Percentiles rank a stretch among this genome's conserved stretches.
phyloP scores from a whole-genome alignment of 2,113 vertebrate species.

The Thamnaconus septentrionalis region DNA sequence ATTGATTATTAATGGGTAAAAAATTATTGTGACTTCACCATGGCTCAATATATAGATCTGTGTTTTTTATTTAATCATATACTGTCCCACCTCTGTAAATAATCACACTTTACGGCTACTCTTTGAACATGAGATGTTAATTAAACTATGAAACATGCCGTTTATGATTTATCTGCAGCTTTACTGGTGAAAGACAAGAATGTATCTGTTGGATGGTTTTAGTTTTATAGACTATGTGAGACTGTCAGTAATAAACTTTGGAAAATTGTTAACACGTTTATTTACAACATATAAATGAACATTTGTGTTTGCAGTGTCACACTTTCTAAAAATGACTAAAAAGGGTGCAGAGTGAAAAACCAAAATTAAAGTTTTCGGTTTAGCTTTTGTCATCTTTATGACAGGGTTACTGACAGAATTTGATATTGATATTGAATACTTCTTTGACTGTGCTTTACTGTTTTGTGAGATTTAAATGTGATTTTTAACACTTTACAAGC shows the following conservation, averaged over 20 bases:
- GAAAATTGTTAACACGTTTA: conserved; percentile 66
- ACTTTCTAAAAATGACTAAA: conserved; percentile 34
- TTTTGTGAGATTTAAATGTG: conserved; percentile 14
- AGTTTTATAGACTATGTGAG: not conserved
- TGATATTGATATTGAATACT: not conserved
- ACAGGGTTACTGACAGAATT: conserved; percentile 12
- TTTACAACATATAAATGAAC: conserved; percentile 58
- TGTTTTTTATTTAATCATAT: no score
- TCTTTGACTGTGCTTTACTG: conserved; percentile 21
- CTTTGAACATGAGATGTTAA: no score
- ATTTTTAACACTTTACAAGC: conserved; percentile 6
- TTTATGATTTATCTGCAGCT: not conserved
- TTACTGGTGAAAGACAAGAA: not conserved
- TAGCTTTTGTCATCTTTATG: conserved; percentile 18
- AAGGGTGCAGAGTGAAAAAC: not conserved
- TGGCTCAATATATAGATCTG: no score
- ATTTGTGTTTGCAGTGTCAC: conserved; percentile 43
- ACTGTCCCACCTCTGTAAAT: no score
- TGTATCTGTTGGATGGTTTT: not conserved
- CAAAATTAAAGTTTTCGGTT: conserved; percentile 16
- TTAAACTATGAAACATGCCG: no score
- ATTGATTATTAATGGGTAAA: no score
- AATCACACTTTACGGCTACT: no score
- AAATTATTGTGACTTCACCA: no score
- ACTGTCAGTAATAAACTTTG: conserved; percentile 16